Conservation (phyloP, 2,888 invertebrate genomes). For the Torymus texanus region DNA sequence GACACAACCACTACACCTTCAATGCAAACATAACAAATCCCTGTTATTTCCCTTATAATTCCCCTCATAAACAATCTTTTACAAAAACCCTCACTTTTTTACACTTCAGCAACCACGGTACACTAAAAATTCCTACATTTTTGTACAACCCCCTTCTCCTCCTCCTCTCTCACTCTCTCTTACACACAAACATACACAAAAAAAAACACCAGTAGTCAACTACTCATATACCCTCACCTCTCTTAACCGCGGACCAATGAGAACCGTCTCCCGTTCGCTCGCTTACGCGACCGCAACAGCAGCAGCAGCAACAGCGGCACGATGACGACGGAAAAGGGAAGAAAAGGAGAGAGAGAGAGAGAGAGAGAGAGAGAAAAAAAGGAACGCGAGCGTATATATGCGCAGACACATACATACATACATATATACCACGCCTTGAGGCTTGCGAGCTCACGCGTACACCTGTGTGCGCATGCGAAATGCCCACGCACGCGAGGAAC, state of each 20-base stretch:
- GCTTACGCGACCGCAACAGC: not conserved
- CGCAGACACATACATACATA: not conserved
- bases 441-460: not conserved
- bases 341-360: not conserved
- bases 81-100: too few species aligned
- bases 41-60: too few species aligned
- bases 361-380: not conserved
- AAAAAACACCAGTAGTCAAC: too few species aligned
- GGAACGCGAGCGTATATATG: not conserved
- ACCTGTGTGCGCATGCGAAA: slow-evolving; percentile 8
- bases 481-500: slow-evolving; percentile 10
- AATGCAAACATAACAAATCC: too few species aligned
- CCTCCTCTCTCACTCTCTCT: too few species aligned
- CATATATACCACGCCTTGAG: slow-evolving; percentile 23
- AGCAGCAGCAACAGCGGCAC: not conserved
- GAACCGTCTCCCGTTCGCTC: not conserved
- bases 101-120: too few species aligned
- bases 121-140: too few species aligned
- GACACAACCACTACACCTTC: too few species aligned
- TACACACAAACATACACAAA: too few species aligned
- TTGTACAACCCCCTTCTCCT: too few species aligned
- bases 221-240: too few species aligned
- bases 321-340: slow-evolving; percentile 23
- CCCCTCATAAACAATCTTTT: too few species aligned
- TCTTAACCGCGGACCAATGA: slow-evolving; percentile 20